Evolutionary conservation across 2,888 invertebrate species (phyloP).

Genomic region (Bembecia ichneumoniformis): DNA sequence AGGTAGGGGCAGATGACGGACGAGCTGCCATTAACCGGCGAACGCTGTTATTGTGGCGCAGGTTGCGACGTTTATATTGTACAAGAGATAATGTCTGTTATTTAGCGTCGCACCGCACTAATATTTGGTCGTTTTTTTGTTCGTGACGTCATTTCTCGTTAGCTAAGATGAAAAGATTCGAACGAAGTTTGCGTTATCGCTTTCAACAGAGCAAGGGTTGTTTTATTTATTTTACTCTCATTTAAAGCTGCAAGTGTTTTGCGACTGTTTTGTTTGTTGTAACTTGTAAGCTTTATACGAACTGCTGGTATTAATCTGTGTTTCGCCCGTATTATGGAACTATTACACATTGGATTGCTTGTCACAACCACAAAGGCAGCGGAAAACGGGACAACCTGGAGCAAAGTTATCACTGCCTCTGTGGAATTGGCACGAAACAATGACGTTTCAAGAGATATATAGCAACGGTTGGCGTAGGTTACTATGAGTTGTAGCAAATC

Average conservation of each 20-base stretch:
- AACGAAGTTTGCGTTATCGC: neutral
- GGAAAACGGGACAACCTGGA: conserved; percentile 5
- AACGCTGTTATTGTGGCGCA: conserved; percentile 46
- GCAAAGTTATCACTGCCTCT: conserved; percentile 12
- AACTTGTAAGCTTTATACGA: no score
- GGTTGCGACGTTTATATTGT: conserved; percentile 54
- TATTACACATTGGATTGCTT: neutral
- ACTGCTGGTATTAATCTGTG: no score
- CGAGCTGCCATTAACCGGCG: conserved; percentile 42
- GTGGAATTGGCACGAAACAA: conserved; percentile 13
- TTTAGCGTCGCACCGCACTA: conserved; percentile 46
- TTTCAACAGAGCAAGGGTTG: neutral
- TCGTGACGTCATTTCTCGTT: conserved; percentile 38
- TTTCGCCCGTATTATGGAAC: neutral
- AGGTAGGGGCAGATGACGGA: conserved; percentile 35
- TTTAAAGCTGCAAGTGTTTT: no score
- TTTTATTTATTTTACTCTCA: neutral
- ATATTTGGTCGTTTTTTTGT: conserved; percentile 47
- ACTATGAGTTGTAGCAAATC: conserved; percentile 30
- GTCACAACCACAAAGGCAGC: conserved; percentile 6
- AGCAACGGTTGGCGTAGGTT: conserved; percentile 32
- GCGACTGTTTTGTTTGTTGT: no score
- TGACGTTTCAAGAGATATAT: conserved; percentile 16
- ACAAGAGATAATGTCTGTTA: conserved; percentile 51
- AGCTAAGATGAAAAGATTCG: conserved; percentile 21